Evolutionary conservation across 2,113 vertebrate species (phyloP), one percentile per base, ranked within the genome.

Genomic region (Coracopsis vasa): DNA sequence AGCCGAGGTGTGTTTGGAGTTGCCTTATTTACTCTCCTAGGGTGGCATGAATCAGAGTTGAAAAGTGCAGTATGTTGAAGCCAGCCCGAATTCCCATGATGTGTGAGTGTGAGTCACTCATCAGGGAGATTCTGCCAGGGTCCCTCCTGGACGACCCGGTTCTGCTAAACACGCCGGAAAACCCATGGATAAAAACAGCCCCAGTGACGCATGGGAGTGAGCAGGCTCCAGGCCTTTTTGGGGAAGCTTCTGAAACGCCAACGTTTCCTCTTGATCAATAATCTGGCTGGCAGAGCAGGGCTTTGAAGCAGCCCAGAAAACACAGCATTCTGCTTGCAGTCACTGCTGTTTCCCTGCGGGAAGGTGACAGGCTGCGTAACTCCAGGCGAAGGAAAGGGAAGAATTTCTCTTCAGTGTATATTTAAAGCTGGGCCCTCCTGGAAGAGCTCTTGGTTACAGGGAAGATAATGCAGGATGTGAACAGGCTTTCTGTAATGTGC

Each of bases 21-120:
- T 82, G 94, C 95, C 91, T 92, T 95, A 91, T 96, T 96, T 95
- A 89, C 71, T 94, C 95, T 95, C 74, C 69, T 25, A 39, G 80
- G 94, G 90, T 91, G 91, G 94, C 86, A 85, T 96, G 96, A 97
- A 95, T 97, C 97, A 97, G 92, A 96, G 96, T 93, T 96, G 95
- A 96, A 93, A 95, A 97, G 94, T 96, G 94, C 94, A 94, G 91
- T 78, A 39, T 94, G 94, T 39, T 92, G 92, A 82, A 97, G 95
- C 53, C 94, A 96, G 93, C 93, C 94, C 28, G 7, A 44, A 81
- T 93, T 94, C 83, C 94, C 92, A 92, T 65, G 77, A 77, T 92
- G 92, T 74, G 83, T 2, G 41, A 95, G 91, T 1, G 31, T 96
- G 96, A 97, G 75, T 97, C 97, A 97, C 92, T 66, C 87, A 25